These are phyloP conservation scores for Buteo buteo DNA, from an alignment of 2,113 vertebrate genomes.

Conservation along the genomic window DNA sequence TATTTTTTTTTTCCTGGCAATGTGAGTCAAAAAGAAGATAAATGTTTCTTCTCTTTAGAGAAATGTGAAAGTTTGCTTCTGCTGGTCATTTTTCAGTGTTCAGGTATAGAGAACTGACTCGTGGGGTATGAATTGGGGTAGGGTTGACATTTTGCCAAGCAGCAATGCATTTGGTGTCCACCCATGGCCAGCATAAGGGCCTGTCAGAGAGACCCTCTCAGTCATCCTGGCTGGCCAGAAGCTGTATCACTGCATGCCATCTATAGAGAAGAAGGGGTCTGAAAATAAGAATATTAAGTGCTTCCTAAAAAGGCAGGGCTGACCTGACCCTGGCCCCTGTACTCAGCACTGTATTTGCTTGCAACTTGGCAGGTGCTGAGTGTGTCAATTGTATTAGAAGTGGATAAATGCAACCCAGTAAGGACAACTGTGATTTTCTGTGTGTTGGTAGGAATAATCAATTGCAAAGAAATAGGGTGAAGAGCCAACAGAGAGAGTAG, in stretches of 20 bases:
- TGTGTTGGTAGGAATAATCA: neutral
- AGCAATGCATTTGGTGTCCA: neutral
- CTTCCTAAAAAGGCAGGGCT: neutral
- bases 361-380: neutral
- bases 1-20: neutral
- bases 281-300: neutral
- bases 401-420: neutral
- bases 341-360: neutral
- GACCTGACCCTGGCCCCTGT: neutral
- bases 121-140: neutral
- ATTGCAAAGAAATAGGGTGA: neutral
- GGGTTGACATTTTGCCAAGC: neutral
- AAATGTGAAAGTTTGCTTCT: neutral
- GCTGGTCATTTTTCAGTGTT: neutral
- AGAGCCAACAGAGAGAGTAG: neutral
- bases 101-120: neutral
- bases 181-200: neutral
- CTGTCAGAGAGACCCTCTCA: neutral
- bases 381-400: neutral
- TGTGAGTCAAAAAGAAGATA: neutral
- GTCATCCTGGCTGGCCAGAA: neutral
- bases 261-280: neutral
- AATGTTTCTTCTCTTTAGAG: neutral
- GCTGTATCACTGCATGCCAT: neutral
- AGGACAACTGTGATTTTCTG: neutral